Percentiles rank a stretch among this genome's conserved stretches.
Evolutionary conservation across 2,888 invertebrate genomes (phyloP).

Genomic region (Ischnus inquisitorius): DNA sequence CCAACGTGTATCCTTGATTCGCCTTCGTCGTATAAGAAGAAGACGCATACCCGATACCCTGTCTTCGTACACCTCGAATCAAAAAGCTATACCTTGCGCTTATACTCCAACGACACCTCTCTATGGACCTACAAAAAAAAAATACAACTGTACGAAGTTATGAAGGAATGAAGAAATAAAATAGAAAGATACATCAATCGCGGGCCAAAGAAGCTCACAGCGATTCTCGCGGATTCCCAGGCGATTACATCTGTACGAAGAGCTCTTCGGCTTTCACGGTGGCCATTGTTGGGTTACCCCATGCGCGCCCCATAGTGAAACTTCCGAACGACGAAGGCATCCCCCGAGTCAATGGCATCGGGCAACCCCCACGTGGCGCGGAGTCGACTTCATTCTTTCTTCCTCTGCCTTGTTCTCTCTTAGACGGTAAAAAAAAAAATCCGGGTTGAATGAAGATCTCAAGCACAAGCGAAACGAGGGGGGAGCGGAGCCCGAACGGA

Average conservation of each 20-base stretch:
- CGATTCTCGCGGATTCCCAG: slow-evolving; percentile 83
- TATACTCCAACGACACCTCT: not conserved
- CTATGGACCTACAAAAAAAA: slow-evolving; percentile 16
- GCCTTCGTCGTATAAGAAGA: slow-evolving; percentile 36
- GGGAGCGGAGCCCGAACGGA: slow-evolving; percentile 40
- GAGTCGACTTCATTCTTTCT: slow-evolving; percentile 66
- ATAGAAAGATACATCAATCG: slow-evolving; percentile 46
- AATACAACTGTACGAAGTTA: slow-evolving; percentile 15
- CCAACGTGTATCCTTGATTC: slow-evolving; percentile 6
- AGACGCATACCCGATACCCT: slow-evolving; percentile 24
- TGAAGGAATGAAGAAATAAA: slow-evolving; percentile 31
- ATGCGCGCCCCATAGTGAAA: slow-evolving; percentile 44
- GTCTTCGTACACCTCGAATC: slow-evolving; percentile 31
- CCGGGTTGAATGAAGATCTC: slow-evolving; percentile 79
- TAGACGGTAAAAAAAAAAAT: slow-evolving; percentile 5
- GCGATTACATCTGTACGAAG: slow-evolving; percentile 82
- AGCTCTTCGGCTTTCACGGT: slow-evolving; percentile 55
- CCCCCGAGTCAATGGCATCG: slow-evolving; percentile 55
- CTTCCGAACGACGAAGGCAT: not conserved
- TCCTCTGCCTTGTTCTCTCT: slow-evolving; percentile 34
- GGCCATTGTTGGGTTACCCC: slow-evolving; percentile 58
- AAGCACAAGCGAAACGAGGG: slow-evolving; percentile 62
- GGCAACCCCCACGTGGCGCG: slow-evolving; percentile 68
- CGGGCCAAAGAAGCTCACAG: slow-evolving; percentile 24
- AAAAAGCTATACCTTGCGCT: slow-evolving; percentile 24